Evolutionary conservation across 2,113 vertebrate species (phyloP).

Genomic region (Eptesicus fuscus): DNA sequence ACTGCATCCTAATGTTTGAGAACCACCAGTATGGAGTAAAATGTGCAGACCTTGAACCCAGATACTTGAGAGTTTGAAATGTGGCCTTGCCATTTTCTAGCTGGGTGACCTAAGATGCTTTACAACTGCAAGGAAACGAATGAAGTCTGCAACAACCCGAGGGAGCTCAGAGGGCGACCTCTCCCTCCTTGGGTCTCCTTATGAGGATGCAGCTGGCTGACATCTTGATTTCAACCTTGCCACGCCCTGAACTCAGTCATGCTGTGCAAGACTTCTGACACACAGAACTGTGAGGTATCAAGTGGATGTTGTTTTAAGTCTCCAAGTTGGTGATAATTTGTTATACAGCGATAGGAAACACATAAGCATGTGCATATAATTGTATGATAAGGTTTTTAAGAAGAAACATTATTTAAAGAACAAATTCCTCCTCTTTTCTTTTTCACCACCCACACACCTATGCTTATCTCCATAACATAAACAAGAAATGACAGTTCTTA

Average conservation of each 20-base stretch:
- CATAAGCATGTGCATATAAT: not conserved
- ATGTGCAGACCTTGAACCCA: not conserved
- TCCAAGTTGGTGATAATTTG: not conserved
- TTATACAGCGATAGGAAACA: not conserved
- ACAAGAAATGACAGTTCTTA: slow-evolving; percentile 40
- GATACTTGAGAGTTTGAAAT: not conserved
- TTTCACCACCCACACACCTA: not conserved
- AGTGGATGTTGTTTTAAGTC: not conserved
- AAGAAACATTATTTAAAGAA: not conserved
- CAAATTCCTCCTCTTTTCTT: not conserved
- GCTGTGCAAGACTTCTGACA: not conserved
- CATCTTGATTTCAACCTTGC: not conserved
- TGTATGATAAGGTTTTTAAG: not conserved
- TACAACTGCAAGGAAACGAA: not conserved
- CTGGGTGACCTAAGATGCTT: not conserved
- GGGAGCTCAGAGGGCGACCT: not conserved
- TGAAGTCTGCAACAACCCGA: not conserved
- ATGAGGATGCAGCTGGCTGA: not conserved
- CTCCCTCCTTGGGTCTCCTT: not conserved
- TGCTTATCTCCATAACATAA: slow-evolving; percentile 33
- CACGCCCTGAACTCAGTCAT: not conserved
- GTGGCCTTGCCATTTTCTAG: not conserved
- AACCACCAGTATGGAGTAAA: not conserved
- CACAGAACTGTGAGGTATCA: not conserved
- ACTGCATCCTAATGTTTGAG: not conserved